A percentile compares a stretch with the other conserved stretches of the same genome.
These are phyloP conservation scores for Neotoxoptera formosana DNA, from an alignment of 1,140 invertebrate species.

Conservation along the genomic window DNA sequence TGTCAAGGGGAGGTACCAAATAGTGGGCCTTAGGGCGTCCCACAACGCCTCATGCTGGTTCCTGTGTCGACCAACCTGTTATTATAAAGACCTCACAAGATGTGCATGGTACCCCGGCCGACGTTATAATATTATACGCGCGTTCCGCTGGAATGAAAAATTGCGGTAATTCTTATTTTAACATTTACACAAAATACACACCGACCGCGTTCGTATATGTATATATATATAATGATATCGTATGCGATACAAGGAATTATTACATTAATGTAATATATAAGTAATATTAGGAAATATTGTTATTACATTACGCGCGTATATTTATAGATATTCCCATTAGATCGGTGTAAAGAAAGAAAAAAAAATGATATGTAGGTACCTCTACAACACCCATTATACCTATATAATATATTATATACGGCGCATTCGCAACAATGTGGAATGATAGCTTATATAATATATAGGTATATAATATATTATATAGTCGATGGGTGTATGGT, in stretches of 20 bases:
- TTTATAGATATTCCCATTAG: slow-evolving; percentile 7
- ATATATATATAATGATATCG: background rate
- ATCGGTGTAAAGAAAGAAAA: background rate
- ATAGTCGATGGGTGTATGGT: background rate
- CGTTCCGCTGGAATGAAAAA: slow-evolving; percentile 48
- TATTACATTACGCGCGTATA: slow-evolving; percentile 1
- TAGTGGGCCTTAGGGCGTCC: slow-evolving; percentile 53
- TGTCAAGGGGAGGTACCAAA: slow-evolving; percentile 57
- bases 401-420: too few relatives aligned
- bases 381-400: background rate
- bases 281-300: background rate
- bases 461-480: too few relatives aligned
- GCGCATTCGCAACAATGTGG: background rate
- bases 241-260: background rate
- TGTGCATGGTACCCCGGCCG: slow-evolving; percentile 45
- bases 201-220: background rate
- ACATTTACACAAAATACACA: slow-evolving; percentile 39
- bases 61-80: slow-evolving; percentile 53
- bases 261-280: background rate
- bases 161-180: slow-evolving; percentile 35
- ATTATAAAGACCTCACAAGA: slow-evolving; percentile 57
- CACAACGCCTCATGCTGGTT: slow-evolving; percentile 56
- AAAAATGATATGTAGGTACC: background rate
- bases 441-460: background rate
- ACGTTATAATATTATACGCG: background rate